Evolutionary conservation across 2,113 vertebrate genomes (phyloP).

Genomic region (Tichodroma muraria): DNA sequence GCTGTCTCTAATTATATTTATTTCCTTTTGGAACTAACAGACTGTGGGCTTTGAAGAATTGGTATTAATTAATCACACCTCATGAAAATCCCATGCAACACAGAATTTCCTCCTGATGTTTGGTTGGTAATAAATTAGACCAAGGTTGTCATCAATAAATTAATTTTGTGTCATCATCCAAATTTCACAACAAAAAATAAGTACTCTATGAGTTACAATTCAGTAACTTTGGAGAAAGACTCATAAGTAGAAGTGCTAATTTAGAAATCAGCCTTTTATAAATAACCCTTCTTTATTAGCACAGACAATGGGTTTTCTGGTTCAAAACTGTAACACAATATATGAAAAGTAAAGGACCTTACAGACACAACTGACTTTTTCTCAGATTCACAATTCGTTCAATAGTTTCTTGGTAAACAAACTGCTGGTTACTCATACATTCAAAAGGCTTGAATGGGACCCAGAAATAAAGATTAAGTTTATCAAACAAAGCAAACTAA

Average conservation of each 20-base stretch:
- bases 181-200: neutral
- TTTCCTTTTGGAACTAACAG: neutral
- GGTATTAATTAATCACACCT: neutral
- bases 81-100: neutral
- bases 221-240: neutral
- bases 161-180: neutral
- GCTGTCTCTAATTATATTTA: neutral
- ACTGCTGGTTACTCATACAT: neutral
- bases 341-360: neutral
- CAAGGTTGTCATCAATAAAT: neutral
- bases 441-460: neutral
- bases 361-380: neutral
- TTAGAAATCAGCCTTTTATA: neutral
- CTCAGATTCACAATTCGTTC: neutral
- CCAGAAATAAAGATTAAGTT: neutral
- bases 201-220: neutral
- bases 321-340: neutral
- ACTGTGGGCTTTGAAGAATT: neutral
- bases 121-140: neutral
- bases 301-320: neutral
- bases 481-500: neutral
- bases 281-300: neutral
- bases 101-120: neutral
- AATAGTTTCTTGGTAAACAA: neutral
- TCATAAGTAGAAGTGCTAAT: neutral